Base-by-base conservation (phyloP, 2,888 invertebrate genomes). In the Lithophane semibrunnea region DNA sequence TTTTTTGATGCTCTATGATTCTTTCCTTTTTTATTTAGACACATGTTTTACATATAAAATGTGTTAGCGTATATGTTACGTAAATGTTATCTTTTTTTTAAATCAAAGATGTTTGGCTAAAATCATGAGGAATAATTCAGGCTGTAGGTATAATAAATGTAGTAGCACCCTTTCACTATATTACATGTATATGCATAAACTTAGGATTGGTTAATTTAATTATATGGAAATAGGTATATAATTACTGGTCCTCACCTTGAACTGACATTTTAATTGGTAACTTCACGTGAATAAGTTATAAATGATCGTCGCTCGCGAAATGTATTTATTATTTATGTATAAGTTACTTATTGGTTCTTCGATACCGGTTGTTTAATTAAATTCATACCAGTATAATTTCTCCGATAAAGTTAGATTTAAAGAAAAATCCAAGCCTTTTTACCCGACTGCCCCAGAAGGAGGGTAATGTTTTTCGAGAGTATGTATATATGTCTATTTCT, bases 181-280 rank as follows among this genome's bases (percentile, higher is more conserved):
- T 29, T 44, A 1, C 0, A 1, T 1, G 47, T 2, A 5, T 37
- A 52, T 49, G 54, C 16, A 69, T 69, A 69, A 77, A 52, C 18
- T 69, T 18, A 72, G n/a, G 13, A 54, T 54, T 72, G 44, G 44
- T 44, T 44, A 29, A 44, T 49, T 72, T 60, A 79, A 71, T 71
- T 60, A 44, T 16, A 79, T 54, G n/a, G 10, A n/a, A 44, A 13
- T 21, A 29, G 58, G 37, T 71, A 61, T 1, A 7, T 79, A 79
- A 79, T 79, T 47, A 71, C 16, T 61, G 16, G 58, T 52, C 12
- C 54, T 44, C 44, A 72, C n/a, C 37, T 58, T n/a, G n/a, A 21
- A 54, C 21, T 60, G 73, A 73, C 13, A 18, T 24, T 47, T 54
- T 56, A 73, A 56, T 5, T 29, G 42, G 13, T 76, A 16, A 49